Percentiles rank a stretch among this genome's conserved stretches.
Evolutionary conservation across 1,140 invertebrate species (phyloP).

Genomic region (Penaeus vannamei): DNA sequence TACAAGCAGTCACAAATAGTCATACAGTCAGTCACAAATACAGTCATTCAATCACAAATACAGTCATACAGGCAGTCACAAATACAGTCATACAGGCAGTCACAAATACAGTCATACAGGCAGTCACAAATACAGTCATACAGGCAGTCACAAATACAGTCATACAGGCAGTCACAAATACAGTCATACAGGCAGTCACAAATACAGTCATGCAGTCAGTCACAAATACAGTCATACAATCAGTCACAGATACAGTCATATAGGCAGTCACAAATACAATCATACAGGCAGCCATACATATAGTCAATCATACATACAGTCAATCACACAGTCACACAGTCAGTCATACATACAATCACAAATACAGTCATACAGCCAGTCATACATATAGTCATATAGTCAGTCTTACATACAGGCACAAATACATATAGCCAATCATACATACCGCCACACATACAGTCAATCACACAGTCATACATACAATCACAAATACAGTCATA

Average conservation of each 20-base stretch:
- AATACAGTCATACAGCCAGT: background rate
- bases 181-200: no score
- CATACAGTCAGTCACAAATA: no score
- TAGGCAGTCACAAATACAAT: background rate
- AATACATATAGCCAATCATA: no score
- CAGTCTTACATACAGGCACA: no score
- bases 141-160: background rate
- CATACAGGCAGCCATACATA: background rate
- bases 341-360: background rate
- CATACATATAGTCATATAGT: constrained; percentile 4
- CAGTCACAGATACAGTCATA: background rate
- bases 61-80: no score
- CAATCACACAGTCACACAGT: background rate
- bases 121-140: no score
- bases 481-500: no score
- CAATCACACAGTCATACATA: no score
- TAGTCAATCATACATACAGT: background rate
- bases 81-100: background rate
- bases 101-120: no score
- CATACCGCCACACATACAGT: no score
- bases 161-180: background rate
- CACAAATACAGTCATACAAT: background rate
- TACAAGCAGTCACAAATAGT: background rate
- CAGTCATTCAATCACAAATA: no score
- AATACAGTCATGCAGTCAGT: background rate